phyloP scores from a whole-genome alignment of 2,797 vertebrate species.

The Hoplostethus mediterraneus region DNA sequence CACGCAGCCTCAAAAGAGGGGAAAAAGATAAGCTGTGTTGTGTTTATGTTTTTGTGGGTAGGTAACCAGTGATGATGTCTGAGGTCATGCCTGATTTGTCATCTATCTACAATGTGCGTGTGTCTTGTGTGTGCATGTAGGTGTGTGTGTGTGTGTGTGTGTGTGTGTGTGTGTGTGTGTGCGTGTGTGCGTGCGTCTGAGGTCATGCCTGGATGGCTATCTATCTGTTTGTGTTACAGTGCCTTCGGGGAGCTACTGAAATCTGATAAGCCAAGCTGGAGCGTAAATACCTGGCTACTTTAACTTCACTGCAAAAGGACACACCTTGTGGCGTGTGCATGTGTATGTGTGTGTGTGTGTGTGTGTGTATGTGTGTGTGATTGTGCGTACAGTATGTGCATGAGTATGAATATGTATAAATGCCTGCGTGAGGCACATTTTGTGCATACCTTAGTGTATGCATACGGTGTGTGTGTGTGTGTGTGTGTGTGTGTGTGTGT shows the following conservation, averaged over 20 bases:
- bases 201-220: slow-evolving; percentile 84
- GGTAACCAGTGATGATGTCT: slow-evolving; percentile 50
- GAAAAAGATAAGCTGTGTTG: background rate
- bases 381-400: background rate
- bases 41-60: slow-evolving; percentile 30
- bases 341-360: slow-evolving; percentile 17
- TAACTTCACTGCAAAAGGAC: slow-evolving; percentile 71
- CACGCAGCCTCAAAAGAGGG: background rate
- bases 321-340: slow-evolving; percentile 55
- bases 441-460: slow-evolving; percentile 14
- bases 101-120: slow-evolving; percentile 28
- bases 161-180: slow-evolving; percentile 51
- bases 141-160: slow-evolving; percentile 30
- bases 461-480: background rate
- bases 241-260: slow-evolving; percentile 79
- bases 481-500: background rate
- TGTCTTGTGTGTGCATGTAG: background rate
- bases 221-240: slow-evolving; percentile 80
- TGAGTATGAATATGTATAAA: slow-evolving; percentile 20
- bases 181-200: slow-evolving; percentile 63
- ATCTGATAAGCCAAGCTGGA: slow-evolving; percentile 82
- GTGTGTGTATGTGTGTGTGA: slow-evolving; percentile 9
- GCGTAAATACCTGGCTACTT: slow-evolving; percentile 81
- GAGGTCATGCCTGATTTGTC: slow-evolving; percentile 51
- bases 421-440: slow-evolving; percentile 35